Conservation (phyloP, 1,140 invertebrate genomes). For the Drosophila melanica region DNA sequence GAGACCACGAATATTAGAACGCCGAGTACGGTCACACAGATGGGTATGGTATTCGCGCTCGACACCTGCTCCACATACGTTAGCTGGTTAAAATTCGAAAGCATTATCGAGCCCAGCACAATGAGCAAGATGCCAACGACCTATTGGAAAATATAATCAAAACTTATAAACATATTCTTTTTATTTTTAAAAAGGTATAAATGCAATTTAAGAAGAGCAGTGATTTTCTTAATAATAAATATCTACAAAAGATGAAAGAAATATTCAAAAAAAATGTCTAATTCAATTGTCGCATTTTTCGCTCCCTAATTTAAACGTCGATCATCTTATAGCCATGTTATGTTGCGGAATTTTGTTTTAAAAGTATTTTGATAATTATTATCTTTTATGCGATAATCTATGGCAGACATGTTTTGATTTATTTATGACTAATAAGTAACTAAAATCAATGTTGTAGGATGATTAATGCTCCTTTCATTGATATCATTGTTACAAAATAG, state of each 20-base stretch:
- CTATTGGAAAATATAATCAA: conserved; percentile 79
- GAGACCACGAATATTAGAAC: conserved; percentile 90
- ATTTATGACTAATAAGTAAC: neutral
- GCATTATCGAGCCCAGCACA: conserved; percentile 86
- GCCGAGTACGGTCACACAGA: conserved; percentile 89
- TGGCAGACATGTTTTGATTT: neutral
- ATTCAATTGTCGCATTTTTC: no score
- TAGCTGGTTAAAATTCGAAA: conserved; percentile 84
- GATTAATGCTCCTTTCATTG: neutral
- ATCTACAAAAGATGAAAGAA: no score
- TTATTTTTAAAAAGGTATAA: neutral
- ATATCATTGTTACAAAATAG: conserved; percentile 30
- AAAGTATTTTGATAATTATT: no score
- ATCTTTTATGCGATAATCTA: no score
- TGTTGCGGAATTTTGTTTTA: neutral
- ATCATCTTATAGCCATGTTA: neutral
- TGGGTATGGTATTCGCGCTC: conserved; percentile 85
- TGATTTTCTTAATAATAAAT: no score
- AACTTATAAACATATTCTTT: neutral
- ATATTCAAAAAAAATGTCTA: no score
- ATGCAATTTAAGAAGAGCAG: no score
- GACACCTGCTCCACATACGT: conserved; percentile 83
- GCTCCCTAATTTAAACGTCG: no score
- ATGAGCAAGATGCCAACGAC: conserved; percentile 87
- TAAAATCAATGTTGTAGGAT: conserved; percentile 3